A percentile compares a stretch with the other conserved stretches of the same genome.
Evolutionary conservation across 2,797 vertebrate species (phyloP).

Genomic region (Macroramphosus scolopax): DNA sequence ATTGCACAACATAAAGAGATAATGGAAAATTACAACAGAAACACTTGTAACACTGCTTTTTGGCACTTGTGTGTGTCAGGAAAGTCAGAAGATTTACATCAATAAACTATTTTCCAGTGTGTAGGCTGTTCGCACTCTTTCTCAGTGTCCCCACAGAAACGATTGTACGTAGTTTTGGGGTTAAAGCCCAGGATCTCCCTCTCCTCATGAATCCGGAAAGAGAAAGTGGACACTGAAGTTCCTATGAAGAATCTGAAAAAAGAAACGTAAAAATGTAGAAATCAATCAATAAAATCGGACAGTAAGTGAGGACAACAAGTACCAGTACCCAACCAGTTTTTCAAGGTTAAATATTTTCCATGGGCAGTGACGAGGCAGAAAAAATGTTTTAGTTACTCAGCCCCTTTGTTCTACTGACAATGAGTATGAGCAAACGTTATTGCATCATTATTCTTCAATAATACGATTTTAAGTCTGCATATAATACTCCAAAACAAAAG

Average conservation of each 20-base stretch:
- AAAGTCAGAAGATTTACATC: slow-evolving; percentile 33
- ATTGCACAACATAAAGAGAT: slow-evolving; percentile 42
- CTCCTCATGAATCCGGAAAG: slow-evolving; percentile 96
- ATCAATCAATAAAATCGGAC: not conserved
- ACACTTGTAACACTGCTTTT: slow-evolving; percentile 47
- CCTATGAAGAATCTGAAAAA: slow-evolving; percentile 88
- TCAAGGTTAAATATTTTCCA: slow-evolving; percentile 22
- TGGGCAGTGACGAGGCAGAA: accelerated
- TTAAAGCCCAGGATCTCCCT: slow-evolving; percentile 94
- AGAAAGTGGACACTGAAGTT: slow-evolving; percentile 96
- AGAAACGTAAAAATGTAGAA: not conserved
- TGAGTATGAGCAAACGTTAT: too few relatives aligned
- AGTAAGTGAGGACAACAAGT: not conserved
- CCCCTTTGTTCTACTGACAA: too few relatives aligned
- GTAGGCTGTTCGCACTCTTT: slow-evolving; percentile 92
- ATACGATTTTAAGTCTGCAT: too few relatives aligned
- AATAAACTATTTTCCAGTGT: slow-evolving; percentile 95
- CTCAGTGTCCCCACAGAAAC: slow-evolving; percentile 93
- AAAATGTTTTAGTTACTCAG: not conserved
- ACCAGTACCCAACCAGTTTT: slow-evolving; percentile 10
- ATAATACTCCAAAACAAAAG: too few relatives aligned
- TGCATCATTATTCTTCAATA: too few relatives aligned
- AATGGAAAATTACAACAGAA: slow-evolving; percentile 23
- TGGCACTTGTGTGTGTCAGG: slow-evolving; percentile 58
- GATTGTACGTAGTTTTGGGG: slow-evolving; percentile 92